These are phyloP conservation scores for Craniophora ligustri DNA, from an alignment of 2,888 invertebrate genomes.

Conservation along the genomic window DNA sequence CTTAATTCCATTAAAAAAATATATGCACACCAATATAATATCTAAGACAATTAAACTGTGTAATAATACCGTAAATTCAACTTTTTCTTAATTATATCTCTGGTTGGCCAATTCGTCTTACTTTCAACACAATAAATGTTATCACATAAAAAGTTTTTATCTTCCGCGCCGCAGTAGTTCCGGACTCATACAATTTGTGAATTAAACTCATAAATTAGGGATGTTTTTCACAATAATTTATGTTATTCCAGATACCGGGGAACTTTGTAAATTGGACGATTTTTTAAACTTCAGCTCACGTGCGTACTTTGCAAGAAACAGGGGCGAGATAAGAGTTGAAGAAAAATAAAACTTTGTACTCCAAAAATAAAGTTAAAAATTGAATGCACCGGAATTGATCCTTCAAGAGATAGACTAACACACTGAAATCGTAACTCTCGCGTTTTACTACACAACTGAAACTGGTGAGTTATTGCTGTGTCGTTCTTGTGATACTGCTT, in stretches of 20 bases:
- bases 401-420: constrained; percentile 46
- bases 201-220: constrained; percentile 46
- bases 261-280: constrained; percentile 40
- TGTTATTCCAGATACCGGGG: constrained; percentile 43
- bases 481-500: constrained; percentile 6
- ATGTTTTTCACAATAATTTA: constrained; percentile 49
- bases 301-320: constrained; percentile 49
- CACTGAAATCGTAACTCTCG: constrained; percentile 52
- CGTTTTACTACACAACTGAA: constrained; percentile 33
- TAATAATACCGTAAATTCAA: too few relatives aligned
- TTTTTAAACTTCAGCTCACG: constrained; percentile 58
- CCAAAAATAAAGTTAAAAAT: constrained; percentile 32
- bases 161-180: constrained; percentile 27
- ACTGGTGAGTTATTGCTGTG: constrained; percentile 35
- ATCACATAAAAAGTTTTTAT: constrained; percentile 25
- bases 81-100: neutral
- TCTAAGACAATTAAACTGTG: too few relatives aligned
- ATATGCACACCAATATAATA: too few relatives aligned
- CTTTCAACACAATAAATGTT: constrained; percentile 10
- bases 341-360: constrained; percentile 46
- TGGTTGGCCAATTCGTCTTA: constrained; percentile 1
- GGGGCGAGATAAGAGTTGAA: constrained; percentile 37
- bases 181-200: constrained; percentile 36
- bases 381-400: constrained; percentile 18
- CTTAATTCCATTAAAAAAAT: too few relatives aligned